A percentile compares a stretch with the other conserved stretches of the same genome.
phyloP scores from a whole-genome alignment of 1,140 invertebrate genomes.

The Triops longicaudatus region DNA sequence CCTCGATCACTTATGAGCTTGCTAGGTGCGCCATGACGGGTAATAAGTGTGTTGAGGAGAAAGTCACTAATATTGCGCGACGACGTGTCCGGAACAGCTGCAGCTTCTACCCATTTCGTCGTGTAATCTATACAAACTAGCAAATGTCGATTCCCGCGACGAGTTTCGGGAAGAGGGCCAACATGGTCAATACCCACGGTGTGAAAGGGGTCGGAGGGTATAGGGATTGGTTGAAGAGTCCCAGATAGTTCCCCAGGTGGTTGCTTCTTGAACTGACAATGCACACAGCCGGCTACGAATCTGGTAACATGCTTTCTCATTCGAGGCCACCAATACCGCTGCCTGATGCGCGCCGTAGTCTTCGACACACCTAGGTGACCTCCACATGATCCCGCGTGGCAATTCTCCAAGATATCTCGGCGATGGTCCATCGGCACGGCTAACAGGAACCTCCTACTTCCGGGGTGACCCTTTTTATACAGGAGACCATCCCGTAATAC shows the following conservation, averaged over 20 bases:
- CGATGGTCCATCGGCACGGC: no score
- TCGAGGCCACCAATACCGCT: conserved; percentile 19
- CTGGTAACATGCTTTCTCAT: conserved; percentile 5
- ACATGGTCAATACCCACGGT: neutral
- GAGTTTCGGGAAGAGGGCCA: neutral
- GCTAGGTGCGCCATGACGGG: neutral
- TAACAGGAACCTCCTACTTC: no score
- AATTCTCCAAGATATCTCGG: no score
- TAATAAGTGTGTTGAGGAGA: neutral
- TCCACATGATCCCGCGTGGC: neutral
- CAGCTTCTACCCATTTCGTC: conserved; percentile 2
- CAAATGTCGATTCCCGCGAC: neutral
- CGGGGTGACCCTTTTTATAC: no score
- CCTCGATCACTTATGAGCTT: neutral
- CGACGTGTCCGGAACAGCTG: neutral
- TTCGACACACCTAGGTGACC: neutral
- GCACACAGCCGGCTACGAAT: neutral
- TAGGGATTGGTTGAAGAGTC: conserved; percentile 19
- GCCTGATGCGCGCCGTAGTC: neutral
- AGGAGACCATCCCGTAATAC: no score
- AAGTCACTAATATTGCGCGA: neutral
- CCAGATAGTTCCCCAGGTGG: conserved; percentile 13
- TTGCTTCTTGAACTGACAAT: neutral
- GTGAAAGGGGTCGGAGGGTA: conserved; percentile 8
- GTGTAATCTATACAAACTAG: neutral